Percentiles rank a stretch among this genome's conserved stretches.
These are phyloP conservation scores for Pteromalus puparum DNA, from an alignment of 1,140 invertebrate genomes.

Conservation along the genomic window DNA sequence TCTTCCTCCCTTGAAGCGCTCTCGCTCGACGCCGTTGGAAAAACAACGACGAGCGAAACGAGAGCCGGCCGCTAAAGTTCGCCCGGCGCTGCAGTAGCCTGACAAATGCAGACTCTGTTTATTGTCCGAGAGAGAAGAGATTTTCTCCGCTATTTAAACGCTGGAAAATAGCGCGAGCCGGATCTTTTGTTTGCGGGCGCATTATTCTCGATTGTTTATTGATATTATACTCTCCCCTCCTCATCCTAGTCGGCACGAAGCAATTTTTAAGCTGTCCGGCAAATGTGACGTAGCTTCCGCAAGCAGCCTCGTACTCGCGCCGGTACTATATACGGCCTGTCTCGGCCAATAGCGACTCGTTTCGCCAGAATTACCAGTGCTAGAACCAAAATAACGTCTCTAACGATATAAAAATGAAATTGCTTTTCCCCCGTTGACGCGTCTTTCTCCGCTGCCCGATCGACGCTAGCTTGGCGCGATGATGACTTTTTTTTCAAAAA, in stretches of 20 bases:
- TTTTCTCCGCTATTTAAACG: slow-evolving; percentile 31
- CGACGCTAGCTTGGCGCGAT: not conserved
- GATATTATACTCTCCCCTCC: not conserved
- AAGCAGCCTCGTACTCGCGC: too few species aligned
- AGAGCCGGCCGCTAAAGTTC: slow-evolving; percentile 4
- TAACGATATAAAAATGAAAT: slow-evolving; percentile 48
- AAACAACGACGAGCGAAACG: slow-evolving; percentile 34
- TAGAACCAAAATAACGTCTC: slow-evolving; percentile 1
- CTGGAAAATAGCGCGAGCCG: slow-evolving; percentile 7
- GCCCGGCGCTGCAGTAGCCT: slow-evolving; percentile 10
- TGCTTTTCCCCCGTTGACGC: slow-evolving; percentile 13
- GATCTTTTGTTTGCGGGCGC: not conserved
- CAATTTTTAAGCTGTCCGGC: not conserved
- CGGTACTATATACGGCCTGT: too few species aligned
- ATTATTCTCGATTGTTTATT: not conserved
- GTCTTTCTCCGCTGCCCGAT: not conserved
- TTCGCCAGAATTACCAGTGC: slow-evolving; percentile 32
- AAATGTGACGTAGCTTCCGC: too few species aligned
- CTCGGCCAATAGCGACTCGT: slow-evolving; percentile 27
- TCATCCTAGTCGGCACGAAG: not conserved
- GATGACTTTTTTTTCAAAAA: slow-evolving; percentile 19
- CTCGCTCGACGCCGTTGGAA: not conserved
- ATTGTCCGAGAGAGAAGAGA: slow-evolving; percentile 35
- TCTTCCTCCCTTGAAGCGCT: not conserved
- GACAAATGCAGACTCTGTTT: slow-evolving; percentile 43